Evolutionary conservation across 2,113 vertebrate genomes (phyloP), one percentile per base, ranked within the genome.

Genomic region (Crypturellus undulatus): DNA sequence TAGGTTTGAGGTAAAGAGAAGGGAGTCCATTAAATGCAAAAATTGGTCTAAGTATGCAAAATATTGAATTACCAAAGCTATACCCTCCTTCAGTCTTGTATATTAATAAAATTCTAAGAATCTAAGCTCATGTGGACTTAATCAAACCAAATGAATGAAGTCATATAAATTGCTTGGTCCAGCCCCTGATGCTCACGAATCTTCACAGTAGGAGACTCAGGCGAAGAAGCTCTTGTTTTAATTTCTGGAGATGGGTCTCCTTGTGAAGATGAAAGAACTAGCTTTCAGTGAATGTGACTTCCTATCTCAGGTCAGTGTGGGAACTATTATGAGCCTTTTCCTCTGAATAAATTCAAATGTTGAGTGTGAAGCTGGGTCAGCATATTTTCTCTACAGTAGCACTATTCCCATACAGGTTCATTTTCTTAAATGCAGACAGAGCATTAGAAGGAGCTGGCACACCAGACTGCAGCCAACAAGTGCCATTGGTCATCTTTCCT

Each of bases 371-470:
- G 4, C 21, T 4, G 5, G 26, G 10, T 64, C 80, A 70, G 85
- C 30, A n/a, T 51, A 5, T 73, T 95, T 86, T 45, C 36, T 9
- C 15, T 36, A 54, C n/a, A 84, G 63, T 60, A 56, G 47, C 54
- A 84, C 63, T 65, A 32, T 49, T 83, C 5, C 7, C 7, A 20
- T 91, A 28, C 18, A 36, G 24, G 42, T 67, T 36, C 51, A 36
- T 38, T 81, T 70, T 60, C 73, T 42, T 68, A 34, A 16, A 9
- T 4, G 36, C 22, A 70, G 43, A 47, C n/a, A 86, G 47, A 83
- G 79, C 81, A 89, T 89, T 86, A 92, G 81, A 86, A 81, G 65
- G 40, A 91, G 49, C 24, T 80, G 78, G 47, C 70, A 92, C 22
- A 56, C 26, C 17, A 64, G 58, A 3, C 42, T 89, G 34, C 20